Percentiles rank a stretch among this genome's conserved stretches.
phyloP scores from a whole-genome alignment of 2,797 vertebrate species.

The Denticeps clupeoides region DNA sequence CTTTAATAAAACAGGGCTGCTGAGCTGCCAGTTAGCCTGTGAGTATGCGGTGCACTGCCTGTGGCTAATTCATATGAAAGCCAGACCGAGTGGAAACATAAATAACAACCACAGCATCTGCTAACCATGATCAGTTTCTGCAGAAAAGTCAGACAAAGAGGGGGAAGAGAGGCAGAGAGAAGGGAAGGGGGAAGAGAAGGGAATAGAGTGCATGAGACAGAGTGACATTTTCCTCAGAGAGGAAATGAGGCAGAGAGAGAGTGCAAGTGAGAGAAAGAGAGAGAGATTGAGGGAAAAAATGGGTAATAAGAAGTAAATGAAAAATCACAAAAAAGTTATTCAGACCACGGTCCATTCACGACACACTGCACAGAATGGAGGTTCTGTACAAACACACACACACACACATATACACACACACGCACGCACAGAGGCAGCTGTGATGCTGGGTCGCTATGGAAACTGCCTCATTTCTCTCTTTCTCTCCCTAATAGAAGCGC shows the following conservation, averaged over 20 bases:
- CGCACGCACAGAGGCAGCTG: slow-evolving; percentile 60
- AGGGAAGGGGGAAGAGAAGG: not conserved
- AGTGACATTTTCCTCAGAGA: not conserved
- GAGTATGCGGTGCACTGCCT: slow-evolving; percentile 54
- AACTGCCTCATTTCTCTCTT: slow-evolving; percentile 55
- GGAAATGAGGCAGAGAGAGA: not conserved
- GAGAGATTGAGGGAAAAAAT: slow-evolving; percentile 22
- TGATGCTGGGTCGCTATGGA: slow-evolving; percentile 69
- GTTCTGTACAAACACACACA: slow-evolving; percentile 21
- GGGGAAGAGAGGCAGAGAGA: slow-evolving; percentile 10
- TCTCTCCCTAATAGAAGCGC: slow-evolving; percentile 61
- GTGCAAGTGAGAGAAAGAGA: slow-evolving; percentile 29
- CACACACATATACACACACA: slow-evolving; percentile 12
- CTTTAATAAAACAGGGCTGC: slow-evolving; percentile 39
- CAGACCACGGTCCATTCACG: slow-evolving; percentile 50
- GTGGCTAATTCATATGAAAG: slow-evolving; percentile 66
- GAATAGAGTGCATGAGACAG: not conserved
- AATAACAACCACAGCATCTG: slow-evolving; percentile 66
- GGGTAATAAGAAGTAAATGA: slow-evolving; percentile 31
- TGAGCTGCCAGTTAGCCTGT: slow-evolving; percentile 51
- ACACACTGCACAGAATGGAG: slow-evolving; percentile 33
- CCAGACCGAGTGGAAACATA: slow-evolving; percentile 66
- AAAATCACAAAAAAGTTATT: slow-evolving; percentile 43
- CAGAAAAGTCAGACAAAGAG: slow-evolving; percentile 37
- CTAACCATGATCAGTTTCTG: slow-evolving; percentile 59